A percentile compares a stretch with the other conserved stretches of the same genome.
Conservation (phyloP, 2,797 vertebrate species). For the Peromyscus melanophrys region DNA sequence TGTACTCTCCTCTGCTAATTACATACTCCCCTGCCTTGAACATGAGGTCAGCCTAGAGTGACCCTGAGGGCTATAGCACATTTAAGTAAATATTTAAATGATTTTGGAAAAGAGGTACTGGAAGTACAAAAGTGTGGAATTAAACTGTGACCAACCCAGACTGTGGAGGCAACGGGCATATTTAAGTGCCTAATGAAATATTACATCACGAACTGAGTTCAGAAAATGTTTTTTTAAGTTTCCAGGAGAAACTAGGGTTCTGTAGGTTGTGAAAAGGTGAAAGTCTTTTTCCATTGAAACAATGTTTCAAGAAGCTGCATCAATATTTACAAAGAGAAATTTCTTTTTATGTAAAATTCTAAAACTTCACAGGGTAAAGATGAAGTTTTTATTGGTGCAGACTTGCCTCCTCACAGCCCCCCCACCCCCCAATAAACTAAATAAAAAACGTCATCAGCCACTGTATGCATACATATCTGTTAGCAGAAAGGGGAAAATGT, state of each 20-base stretch:
- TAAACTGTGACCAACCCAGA: not conserved
- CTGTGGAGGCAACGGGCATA: not conserved
- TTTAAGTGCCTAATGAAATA: conserved; percentile 58
- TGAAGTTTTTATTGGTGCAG: not conserved
- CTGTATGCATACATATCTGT: not conserved
- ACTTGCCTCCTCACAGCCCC: not conserved
- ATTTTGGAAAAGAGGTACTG: not conserved
- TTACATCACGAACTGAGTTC: not conserved
- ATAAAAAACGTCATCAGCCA: not conserved
- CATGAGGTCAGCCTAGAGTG: not conserved
- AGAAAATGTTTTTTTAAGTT: conserved; percentile 24
- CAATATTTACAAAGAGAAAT: conserved; percentile 29
- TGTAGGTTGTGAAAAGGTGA: not conserved
- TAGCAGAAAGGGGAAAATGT: not conserved
- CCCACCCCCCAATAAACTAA: not conserved
- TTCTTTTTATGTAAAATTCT: conserved; percentile 20
- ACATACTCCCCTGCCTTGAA: not conserved
- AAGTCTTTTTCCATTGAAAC: conserved; percentile 43
- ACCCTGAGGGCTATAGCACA: not conserved
- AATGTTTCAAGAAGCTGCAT: conserved; percentile 29
- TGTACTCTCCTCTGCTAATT: not conserved
- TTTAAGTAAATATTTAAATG: conserved; percentile 71
- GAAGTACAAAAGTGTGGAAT: conserved; percentile 51
- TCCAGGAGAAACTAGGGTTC: not conserved
- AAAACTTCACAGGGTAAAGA: not conserved